Evolutionary conservation across 2,797 vertebrate species (phyloP).

Genomic region (Enteromius afrohamiltoni): DNA sequence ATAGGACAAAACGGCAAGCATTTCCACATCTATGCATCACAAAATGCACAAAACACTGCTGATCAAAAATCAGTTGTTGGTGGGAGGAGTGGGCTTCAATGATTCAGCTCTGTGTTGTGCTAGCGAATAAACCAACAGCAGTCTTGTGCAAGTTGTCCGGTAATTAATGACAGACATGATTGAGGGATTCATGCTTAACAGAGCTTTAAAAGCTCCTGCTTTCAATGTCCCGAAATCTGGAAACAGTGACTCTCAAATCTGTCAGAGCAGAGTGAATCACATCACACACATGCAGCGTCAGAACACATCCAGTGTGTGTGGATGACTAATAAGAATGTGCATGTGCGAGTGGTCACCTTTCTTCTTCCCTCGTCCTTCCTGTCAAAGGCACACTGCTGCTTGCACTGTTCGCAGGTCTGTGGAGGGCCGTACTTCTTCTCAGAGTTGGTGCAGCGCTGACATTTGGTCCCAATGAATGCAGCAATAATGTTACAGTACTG

Average conservation of each 20-base stretch:
- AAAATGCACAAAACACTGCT: background rate
- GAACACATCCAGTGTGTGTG: conserved; percentile 20
- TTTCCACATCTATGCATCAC: background rate
- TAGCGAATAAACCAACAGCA: background rate
- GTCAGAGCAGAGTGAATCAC: conserved; percentile 8
- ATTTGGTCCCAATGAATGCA: conserved; percentile 98
- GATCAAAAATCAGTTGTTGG: background rate
- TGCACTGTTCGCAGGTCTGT: conserved; percentile 97
- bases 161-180: background rate
- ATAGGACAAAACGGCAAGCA: background rate
- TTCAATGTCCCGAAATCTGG: conserved; percentile 3
- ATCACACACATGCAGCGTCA: conserved; percentile 19
- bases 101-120: background rate
- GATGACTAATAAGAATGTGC: background rate
- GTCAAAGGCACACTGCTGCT: conserved; percentile 98
- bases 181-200: background rate
- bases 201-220: background rate
- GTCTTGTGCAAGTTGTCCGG: background rate
- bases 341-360: conserved; percentile 80
- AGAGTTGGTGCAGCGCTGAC: conserved; percentile 98
- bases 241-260: background rate
- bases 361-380: conserved; percentile 95
- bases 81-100: background rate
- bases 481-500: conserved; percentile 99
- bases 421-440: conserved; percentile 99